Evolutionary conservation across 2,888 invertebrate species (phyloP), one percentile per base, ranked within the genome.

Genomic region (Sarcophaga subvicina): DNA sequence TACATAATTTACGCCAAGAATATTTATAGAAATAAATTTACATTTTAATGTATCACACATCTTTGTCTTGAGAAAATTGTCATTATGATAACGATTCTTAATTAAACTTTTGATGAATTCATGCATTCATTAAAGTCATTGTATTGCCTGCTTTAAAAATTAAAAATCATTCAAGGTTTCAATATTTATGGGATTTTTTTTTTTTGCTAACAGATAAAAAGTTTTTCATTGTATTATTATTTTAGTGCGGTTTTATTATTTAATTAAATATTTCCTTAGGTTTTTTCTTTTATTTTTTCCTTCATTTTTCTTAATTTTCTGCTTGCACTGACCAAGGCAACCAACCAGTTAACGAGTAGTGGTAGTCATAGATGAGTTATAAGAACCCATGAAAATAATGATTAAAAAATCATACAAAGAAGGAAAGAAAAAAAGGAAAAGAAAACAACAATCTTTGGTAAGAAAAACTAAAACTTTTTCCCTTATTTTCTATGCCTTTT

Each of bases 381-480:
- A 54, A 14, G 17, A 54, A 14, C 4, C 17, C 63, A 59, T 8
- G 8, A 70, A 70, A 59, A 64, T 11, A 45, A 66, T 63, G 54
- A 64, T 69, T 63, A 22, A 70, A 70, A 70, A 76, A 25, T 64
- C 62, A 69, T 71, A 67, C 70, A 82, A 82, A 70, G 49, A 70
- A 70, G 49, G 49, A 14, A 4, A 14, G 14, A 49, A 49, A 49
- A 49, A 54, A 17, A n/a, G n/a, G 17, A 17, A 54, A 54, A 54
- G 54, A 54, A 54, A 54, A 54, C 54, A 54, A 54, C 17, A 17
- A 54, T 37, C 37, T 37, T 37, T 37, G 8, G 2, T 37, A 10
- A 54, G 12, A 17, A 54, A 54, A 54, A 54, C 54, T 54, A 54
- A 54, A 54, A 54, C 54, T 54, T 17, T 17, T 54, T 14, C 54